phyloP scores from a whole-genome alignment of 2,797 vertebrate genomes.

The Paramormyrops hopkinsi region DNA sequence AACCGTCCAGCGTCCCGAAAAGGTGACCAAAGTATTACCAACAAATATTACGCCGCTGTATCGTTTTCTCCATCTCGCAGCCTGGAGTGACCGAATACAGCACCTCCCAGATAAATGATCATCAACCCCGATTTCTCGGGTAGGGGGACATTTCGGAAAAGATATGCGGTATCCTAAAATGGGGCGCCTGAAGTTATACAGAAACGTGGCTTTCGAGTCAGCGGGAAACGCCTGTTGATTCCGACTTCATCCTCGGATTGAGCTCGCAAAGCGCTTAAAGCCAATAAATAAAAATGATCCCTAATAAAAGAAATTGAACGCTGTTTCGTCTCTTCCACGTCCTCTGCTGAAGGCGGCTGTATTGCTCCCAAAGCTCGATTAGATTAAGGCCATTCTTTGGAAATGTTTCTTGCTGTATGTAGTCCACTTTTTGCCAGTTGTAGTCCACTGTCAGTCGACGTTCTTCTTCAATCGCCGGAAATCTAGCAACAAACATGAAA shows the following conservation, averaged over 20 bases:
- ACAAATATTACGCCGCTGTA: background rate
- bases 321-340: background rate
- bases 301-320: background rate
- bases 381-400: slow-evolving; percentile 26
- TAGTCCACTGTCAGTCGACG: slow-evolving; percentile 23
- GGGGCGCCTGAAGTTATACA: background rate
- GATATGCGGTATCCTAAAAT: background rate
- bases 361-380: slow-evolving; percentile 4
- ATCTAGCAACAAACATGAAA: slow-evolving; percentile 22
- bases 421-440: slow-evolving; percentile 5
- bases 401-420: background rate
- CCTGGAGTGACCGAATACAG: background rate
- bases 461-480: slow-evolving; percentile 28
- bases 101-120: background rate
- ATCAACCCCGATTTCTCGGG: background rate
- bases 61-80: background rate
- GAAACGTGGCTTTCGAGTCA: background rate
- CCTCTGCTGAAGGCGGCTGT: background rate
- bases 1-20: background rate
- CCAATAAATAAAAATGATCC: background rate
- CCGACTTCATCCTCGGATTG: slow-evolving; percentile 16
- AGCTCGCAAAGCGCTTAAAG: background rate
- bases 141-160: background rate
- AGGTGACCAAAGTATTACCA: background rate
- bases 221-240: slow-evolving; percentile 19